These are phyloP conservation scores for Crioceris asparagi DNA, from an alignment of 2,888 invertebrate genomes.

Conservation along the genomic window DNA sequence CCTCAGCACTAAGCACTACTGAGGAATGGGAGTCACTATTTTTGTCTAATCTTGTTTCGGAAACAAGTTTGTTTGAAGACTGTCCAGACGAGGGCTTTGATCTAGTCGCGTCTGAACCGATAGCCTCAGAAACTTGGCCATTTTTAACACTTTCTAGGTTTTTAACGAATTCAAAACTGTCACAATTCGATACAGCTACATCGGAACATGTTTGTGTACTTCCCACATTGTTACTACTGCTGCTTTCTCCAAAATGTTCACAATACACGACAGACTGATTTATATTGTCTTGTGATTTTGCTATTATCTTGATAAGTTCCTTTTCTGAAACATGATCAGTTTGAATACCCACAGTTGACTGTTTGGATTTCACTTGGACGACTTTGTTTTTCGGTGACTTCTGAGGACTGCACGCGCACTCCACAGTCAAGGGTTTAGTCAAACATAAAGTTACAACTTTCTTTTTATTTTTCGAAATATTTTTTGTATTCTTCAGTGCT, in stretches of 20 bases:
- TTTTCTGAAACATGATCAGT: conserved; percentile 15
- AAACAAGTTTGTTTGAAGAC: conserved; percentile 2
- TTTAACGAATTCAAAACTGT: conserved; percentile 53
- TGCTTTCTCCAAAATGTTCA: conserved; percentile 9
- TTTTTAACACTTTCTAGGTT: conserved; percentile 1
- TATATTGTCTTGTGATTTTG: conserved; percentile 2
- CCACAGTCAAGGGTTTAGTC: conserved; percentile 27
- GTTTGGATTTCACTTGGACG: conserved; percentile 8
- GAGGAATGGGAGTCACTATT: conserved; percentile 4
- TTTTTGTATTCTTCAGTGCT: conserved; percentile 1
- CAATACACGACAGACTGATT: conserved; percentile 16
- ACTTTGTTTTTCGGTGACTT: conserved; percentile 2
- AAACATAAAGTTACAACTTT: conserved; percentile 24
- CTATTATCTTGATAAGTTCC: conserved; percentile 6
- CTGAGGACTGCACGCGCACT: conserved; percentile 20
- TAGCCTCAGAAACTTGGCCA: neutral
- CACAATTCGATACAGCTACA: conserved; percentile 39
- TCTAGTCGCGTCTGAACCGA: conserved; percentile 1
- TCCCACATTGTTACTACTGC: conserved; percentile 10
- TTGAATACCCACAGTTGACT: conserved; percentile 18
- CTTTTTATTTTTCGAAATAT: conserved; percentile 9
- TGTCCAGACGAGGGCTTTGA: neutral
- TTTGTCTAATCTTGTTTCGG: conserved; percentile 6
- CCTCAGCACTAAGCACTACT: no score
- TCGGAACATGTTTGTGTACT: conserved; percentile 18